Conservation (phyloP, 2,888 invertebrate species). For the Agriopis aurantiaria region DNA sequence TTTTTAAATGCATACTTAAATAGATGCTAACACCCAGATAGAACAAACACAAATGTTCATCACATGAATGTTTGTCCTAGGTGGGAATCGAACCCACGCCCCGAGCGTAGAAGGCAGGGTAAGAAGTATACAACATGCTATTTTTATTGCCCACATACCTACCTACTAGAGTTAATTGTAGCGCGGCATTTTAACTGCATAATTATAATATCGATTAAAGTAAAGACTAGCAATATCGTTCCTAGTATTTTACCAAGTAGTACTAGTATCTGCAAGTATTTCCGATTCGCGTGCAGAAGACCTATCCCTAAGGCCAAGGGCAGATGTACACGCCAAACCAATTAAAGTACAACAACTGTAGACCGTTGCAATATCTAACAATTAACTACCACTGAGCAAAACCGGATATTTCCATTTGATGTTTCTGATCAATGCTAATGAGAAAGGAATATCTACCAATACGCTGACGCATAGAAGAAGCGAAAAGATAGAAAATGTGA, state of each 20-base stretch:
- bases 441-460: slow-evolving; percentile 20
- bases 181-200: slow-evolving; percentile 16
- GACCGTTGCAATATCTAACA: slow-evolving; percentile 55
- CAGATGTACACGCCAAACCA: slow-evolving; percentile 65
- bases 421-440: slow-evolving; percentile 25
- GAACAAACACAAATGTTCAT: too few species aligned
- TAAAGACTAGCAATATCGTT: slow-evolving; percentile 1
- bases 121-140: neutral
- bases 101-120: too few species aligned
- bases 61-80: too few species aligned
- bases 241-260: slow-evolving; percentile 10
- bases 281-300: slow-evolving; percentile 43
- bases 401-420: slow-evolving; percentile 51
- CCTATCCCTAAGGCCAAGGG: slow-evolving; percentile 69
- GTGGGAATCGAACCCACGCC: too few species aligned
- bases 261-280: slow-evolving; percentile 1
- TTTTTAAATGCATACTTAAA: too few species aligned
- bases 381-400: slow-evolving; percentile 50
- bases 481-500: neutral
- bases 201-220: slow-evolving; percentile 26
- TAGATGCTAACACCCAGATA: too few species aligned
- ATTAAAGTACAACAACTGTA: slow-evolving; percentile 54
- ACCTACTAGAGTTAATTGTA: slow-evolving; percentile 8
- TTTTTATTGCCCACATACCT: slow-evolving; percentile 3
- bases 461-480: slow-evolving; percentile 5